These are phyloP conservation scores for Aradophagus sp. DNA, from an alignment of 1,140 invertebrate genomes.

Conservation along the genomic window DNA sequence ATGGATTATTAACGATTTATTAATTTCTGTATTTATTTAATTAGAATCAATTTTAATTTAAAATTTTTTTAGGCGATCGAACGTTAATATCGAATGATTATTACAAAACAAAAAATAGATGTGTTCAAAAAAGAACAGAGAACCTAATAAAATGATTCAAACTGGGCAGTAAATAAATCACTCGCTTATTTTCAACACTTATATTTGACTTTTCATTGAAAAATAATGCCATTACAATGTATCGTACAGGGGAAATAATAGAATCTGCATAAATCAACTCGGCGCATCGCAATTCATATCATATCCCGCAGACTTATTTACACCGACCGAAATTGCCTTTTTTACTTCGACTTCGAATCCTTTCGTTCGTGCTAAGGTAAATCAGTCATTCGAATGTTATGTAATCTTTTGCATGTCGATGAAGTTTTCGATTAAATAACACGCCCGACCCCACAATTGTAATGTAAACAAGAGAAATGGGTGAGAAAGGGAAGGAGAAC, in stretches of 20 bases:
- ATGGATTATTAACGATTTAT: too few relatives aligned
- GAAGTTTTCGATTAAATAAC: slow-evolving; percentile 14
- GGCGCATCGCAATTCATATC: slow-evolving; percentile 63
- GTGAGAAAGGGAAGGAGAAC: not conserved
- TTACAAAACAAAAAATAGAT: too few relatives aligned
- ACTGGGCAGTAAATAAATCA: too few relatives aligned
- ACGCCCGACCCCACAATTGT: slow-evolving; percentile 11
- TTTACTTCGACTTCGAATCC: slow-evolving; percentile 1
- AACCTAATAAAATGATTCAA: too few relatives aligned
- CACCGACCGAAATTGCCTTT: slow-evolving; percentile 56
- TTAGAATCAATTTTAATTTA: too few relatives aligned
- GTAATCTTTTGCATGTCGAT: slow-evolving; percentile 7
- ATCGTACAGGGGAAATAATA: slow-evolving; percentile 71
- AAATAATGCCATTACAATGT: slow-evolving; percentile 71
- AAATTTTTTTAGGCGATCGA: too few relatives aligned
- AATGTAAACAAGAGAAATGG: too few relatives aligned
- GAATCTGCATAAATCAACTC: slow-evolving; percentile 73
- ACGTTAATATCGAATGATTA: too few relatives aligned
- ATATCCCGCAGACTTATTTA: slow-evolving; percentile 57
- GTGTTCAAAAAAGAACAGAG: too few relatives aligned
- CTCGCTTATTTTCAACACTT: slow-evolving; percentile 71
- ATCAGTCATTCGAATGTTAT: slow-evolving; percentile 24
- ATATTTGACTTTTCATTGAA: slow-evolving; percentile 74
- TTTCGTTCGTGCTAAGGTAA: slow-evolving; percentile 5
- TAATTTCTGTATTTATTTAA: too few relatives aligned